These are phyloP conservation scores for Mugil cephalus DNA, from an alignment of 2,113 vertebrate species.

Conservation along the genomic window DNA sequence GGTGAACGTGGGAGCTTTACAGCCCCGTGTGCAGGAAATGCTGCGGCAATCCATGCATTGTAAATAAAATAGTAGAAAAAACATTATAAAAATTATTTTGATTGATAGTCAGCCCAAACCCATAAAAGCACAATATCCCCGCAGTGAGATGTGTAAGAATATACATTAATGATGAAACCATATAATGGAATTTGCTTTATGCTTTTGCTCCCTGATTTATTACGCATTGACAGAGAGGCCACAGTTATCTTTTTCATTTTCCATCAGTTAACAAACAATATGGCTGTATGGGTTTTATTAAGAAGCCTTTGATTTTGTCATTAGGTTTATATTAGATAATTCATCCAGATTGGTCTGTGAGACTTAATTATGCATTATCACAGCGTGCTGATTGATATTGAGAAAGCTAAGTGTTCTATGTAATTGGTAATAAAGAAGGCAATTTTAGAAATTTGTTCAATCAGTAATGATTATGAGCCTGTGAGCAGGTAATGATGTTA, in stretches of 20 bases:
- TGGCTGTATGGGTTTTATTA: conserved; percentile 74
- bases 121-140: neutral
- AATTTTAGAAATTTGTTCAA: conserved; percentile 84
- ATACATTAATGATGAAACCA: conserved; percentile 25
- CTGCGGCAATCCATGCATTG: conserved; percentile 7
- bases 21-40: conserved; percentile 36
- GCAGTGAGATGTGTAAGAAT: conserved; percentile 8
- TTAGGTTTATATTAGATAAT: conserved; percentile 83
- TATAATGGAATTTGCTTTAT: conserved; percentile 35
- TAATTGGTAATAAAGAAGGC: conserved; percentile 85
- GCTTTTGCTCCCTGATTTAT: conserved; percentile 51
- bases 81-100: neutral
- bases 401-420: conserved; percentile 91
- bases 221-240: conserved; percentile 35
- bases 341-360: conserved; percentile 79
- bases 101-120: conserved; percentile 8
- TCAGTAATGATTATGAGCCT: conserved; percentile 82
- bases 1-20: conserved; percentile 41
- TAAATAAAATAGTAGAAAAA: conserved; percentile 15
- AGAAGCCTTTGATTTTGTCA: conserved; percentile 82
- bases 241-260: conserved; percentile 64
- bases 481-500: conserved; percentile 81
- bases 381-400: conserved; percentile 97
- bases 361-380: conserved; percentile 85
- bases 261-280: conserved; percentile 77